Evolutionary conservation across 2,797 vertebrate species (phyloP), one percentile per base, ranked within the genome.

Genomic region (Rhynchotus rufescens): DNA sequence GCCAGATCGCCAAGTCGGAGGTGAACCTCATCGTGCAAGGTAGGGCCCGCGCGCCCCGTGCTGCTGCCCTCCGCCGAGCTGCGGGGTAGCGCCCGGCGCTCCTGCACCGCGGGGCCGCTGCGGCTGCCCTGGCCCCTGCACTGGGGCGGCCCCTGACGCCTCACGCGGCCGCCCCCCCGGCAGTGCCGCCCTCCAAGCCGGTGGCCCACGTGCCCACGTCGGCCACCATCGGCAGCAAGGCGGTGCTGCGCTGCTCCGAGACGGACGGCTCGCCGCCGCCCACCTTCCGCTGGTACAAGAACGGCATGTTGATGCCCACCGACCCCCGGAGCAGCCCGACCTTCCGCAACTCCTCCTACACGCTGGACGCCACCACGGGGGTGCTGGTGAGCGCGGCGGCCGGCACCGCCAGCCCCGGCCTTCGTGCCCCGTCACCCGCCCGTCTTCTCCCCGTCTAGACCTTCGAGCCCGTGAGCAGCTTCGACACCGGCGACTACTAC

Each of bases 281-380:
- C 32, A 94, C 91, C 5, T 99, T 98, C 95, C 95, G 3, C 25
- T 99, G 99, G 99, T 99, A 92, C 97, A 98, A 84, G 94, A 86
- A 98, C 12, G 65, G 86, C 4, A 13, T 82, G 4, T 95, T 60
- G 3, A 94, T 99, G 87, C 98, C 99, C 1, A 0, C 5, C 0
- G 96, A 99, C 3, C 98, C 99, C 16, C 97, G 81, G 68, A 96
- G 64, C 73, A 98, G 93, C 54, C 30, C 94, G 2, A 84, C n/a
- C 68, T 99, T 98, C 97, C 94, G 88, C 42, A 99, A 99, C 74
- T 91, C 97, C 47, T 98, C 98, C 81, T 99, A 99, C 93, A 97
- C 26, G 22, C 72, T 99, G 4, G 89, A 99, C 49, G 0, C 80
- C 2, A 2, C 15, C 1, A 96, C 59, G 0, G 99, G 99, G 22